Evolutionary conservation across 2,888 invertebrate species (phyloP).

Genomic region (Macaria notata): DNA sequence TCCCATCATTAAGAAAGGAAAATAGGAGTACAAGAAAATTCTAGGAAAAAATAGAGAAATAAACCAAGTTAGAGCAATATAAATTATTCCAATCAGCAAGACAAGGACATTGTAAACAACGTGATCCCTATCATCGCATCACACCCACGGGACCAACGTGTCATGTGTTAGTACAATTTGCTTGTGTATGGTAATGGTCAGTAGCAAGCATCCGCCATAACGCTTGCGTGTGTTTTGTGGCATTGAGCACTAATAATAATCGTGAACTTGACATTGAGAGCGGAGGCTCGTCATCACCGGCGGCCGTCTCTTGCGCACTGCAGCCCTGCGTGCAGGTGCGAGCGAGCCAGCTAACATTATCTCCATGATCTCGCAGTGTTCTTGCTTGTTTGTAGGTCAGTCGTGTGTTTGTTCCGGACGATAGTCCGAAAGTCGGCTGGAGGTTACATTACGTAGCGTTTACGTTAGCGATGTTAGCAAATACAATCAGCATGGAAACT

Average conservation of each 20-base stretch:
- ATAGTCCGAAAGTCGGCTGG: conserved; percentile 80
- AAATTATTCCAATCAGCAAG: too few species aligned
- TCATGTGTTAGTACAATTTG: too few species aligned
- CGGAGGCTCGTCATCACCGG: conserved; percentile 78
- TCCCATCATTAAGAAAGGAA: too few species aligned
- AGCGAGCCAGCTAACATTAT: conserved; percentile 66
- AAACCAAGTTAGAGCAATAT: too few species aligned
- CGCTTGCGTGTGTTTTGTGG: conserved; percentile 76
- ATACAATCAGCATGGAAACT: conserved; percentile 45
- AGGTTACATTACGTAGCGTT: conserved; percentile 75
- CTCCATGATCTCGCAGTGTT: conserved; percentile 68
- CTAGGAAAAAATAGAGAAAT: too few species aligned
- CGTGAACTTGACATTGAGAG: conserved; percentile 82
- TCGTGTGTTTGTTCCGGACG: conserved; percentile 80
- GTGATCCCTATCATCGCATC: too few species aligned
- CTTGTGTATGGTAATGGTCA: neutral
- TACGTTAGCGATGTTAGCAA: conserved; percentile 59
- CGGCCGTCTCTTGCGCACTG: conserved; percentile 63
- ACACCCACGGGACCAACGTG: too few species aligned
- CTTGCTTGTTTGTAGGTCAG: conserved; percentile 79
- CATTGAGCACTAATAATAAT: conserved; percentile 81
- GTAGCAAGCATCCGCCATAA: conserved; percentile 53
- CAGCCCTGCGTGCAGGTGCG: conserved; percentile 47
- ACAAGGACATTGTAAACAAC: too few species aligned
- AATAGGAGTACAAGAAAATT: too few species aligned